Percentiles rank a stretch among this genome's conserved stretches.
These are phyloP conservation scores for Montipora efflorescens DNA, from an alignment of 64 coral and sea anemone genomes.

Conservation along the genomic window DNA sequence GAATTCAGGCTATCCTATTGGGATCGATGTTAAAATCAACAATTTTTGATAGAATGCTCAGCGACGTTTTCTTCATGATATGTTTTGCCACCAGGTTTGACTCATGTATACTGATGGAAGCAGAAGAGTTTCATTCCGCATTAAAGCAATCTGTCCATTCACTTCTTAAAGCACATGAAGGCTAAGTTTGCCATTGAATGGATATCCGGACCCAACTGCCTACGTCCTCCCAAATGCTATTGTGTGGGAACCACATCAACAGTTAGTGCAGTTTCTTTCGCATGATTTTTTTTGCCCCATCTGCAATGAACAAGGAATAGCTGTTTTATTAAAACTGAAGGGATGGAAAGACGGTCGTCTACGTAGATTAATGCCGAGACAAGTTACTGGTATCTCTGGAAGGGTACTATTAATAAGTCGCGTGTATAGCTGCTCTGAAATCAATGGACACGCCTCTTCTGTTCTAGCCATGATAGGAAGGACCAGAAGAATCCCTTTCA, in stretches of 20 bases:
- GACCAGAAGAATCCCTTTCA: conserved; percentile 27
- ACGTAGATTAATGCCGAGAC: conserved; percentile 24
- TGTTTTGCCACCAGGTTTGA: background rate
- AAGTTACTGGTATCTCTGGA: conserved; percentile 35
- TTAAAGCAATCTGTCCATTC: background rate
- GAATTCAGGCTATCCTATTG: no score
- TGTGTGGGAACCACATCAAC: conserved; percentile 53
- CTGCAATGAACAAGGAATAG: conserved; percentile 26
- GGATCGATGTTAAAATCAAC: no score
- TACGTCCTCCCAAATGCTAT: conserved; percentile 45
- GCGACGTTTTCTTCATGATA: background rate
- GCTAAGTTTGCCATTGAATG: background rate
- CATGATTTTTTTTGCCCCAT: conserved; percentile 9
- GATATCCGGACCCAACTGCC: conserved; percentile 31
- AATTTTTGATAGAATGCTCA: no score
- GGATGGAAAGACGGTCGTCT: conserved; percentile 61
- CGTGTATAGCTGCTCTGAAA: conserved; percentile 41
- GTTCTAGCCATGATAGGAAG: conserved; percentile 14
- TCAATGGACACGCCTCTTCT: conserved; percentile 27
- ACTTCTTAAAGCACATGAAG: background rate
- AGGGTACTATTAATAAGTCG: conserved; percentile 42
- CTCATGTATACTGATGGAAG: background rate
- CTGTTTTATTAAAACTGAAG: background rate
- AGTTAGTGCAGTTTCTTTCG: conserved; percentile 14
- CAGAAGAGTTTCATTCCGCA: background rate